These are phyloP conservation scores for Plebejus argus DNA, from an alignment of 2,888 invertebrate genomes.

Conservation along the genomic window DNA sequence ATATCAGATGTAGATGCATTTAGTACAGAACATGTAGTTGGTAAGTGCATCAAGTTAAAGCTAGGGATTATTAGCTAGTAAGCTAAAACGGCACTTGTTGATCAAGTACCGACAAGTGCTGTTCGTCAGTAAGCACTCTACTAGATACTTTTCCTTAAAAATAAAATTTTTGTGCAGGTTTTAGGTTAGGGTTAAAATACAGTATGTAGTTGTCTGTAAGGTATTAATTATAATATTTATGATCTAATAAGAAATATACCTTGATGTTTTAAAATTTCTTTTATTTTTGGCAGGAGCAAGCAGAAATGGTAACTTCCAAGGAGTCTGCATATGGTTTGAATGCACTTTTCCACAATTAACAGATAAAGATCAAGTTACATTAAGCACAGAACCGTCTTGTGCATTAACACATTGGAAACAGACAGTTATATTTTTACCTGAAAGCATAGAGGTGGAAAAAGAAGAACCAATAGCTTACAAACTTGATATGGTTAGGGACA, in stretches of 20 bases:
- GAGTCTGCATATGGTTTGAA: conserved; percentile 91
- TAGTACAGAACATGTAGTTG: conserved; percentile 81
- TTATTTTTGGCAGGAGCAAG: conserved; percentile 63
- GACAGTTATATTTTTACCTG: conserved; percentile 90
- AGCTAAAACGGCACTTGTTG: too few species aligned
- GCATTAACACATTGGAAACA: conserved; percentile 96
- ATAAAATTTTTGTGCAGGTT: too few species aligned
- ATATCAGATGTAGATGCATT: conserved; percentile 82
- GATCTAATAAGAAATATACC: too few species aligned
- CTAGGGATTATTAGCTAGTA: too few species aligned
- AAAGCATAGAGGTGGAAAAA: conserved; percentile 76
- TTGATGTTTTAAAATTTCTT: too few species aligned
- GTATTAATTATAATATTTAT: too few species aligned
- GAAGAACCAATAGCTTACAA: conserved; percentile 86
- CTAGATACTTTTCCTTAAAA: too few species aligned
- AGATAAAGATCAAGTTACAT: conserved; percentile 72
- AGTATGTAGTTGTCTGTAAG: too few species aligned
- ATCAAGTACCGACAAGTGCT: too few species aligned
- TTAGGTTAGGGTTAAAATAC: too few species aligned
- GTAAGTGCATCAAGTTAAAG: conserved; percentile 56
- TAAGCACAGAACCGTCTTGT: conserved; percentile 89
- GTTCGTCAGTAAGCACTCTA: too few species aligned
- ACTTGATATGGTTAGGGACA: conserved; percentile 80
- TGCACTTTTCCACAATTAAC: conserved; percentile 83
- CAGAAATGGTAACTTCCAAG: conserved; percentile 84